These are phyloP conservation scores for Apodemus agrarius DNA, from an alignment of 2,797 vertebrate genomes.

Conservation along the genomic window DNA sequence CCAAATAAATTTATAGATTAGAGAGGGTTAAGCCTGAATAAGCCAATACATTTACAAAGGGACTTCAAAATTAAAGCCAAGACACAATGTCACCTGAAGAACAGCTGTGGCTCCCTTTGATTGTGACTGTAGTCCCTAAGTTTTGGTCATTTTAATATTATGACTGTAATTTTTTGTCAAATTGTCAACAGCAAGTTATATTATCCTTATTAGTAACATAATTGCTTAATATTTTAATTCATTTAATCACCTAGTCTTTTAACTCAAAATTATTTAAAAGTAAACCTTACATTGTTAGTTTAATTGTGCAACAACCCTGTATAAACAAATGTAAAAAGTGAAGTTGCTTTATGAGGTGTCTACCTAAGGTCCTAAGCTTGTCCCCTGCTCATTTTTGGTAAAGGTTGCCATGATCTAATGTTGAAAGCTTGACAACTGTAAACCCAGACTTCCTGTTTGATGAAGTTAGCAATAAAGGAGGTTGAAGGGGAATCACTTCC, in stretches of 20 bases:
- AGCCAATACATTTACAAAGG: background rate
- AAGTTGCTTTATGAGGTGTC: background rate
- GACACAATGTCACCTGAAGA: background rate
- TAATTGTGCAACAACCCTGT: background rate
- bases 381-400: background rate
- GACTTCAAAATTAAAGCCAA: background rate
- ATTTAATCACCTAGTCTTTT: background rate
- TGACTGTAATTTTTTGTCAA: background rate
- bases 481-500: background rate
- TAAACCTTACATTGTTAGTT: slow-evolving; percentile 18
- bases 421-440: background rate
- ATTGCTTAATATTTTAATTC: slow-evolving; percentile 1
- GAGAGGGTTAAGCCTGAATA: background rate
- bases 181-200: background rate
- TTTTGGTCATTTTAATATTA: background rate
- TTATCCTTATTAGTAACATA: background rate
- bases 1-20: background rate
- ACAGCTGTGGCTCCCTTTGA: background rate
- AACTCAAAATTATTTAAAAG: slow-evolving; percentile 18
- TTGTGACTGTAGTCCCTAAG: background rate
- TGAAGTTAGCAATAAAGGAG: slow-evolving; percentile 7
- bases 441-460: background rate
- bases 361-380: background rate
- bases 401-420: background rate
- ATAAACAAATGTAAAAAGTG: background rate